These are phyloP conservation scores for Pelecanoides urinatrix DNA, from an alignment of 2,113 vertebrate genomes.

Conservation along the genomic window DNA sequence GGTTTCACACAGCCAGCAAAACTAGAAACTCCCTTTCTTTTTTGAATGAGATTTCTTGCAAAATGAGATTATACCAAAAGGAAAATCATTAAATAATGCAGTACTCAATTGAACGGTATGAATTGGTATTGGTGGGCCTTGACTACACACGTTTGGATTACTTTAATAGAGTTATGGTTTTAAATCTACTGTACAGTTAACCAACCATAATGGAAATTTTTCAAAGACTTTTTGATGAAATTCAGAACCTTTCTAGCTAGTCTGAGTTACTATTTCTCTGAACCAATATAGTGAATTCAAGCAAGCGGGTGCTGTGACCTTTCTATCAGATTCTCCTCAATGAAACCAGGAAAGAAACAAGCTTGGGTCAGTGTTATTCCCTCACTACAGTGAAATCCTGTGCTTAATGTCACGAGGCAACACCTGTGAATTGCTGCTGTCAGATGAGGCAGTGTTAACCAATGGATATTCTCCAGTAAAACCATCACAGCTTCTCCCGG, in stretches of 20 bases:
- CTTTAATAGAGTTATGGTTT: neutral
- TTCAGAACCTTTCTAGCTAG: neutral
- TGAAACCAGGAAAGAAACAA: neutral
- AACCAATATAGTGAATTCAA: neutral
- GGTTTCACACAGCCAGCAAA: neutral
- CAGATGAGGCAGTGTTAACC: neutral
- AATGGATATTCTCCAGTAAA: neutral
- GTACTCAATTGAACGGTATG: neutral
- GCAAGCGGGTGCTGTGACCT: neutral
- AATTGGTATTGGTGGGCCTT: neutral
- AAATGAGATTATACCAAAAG: neutral
- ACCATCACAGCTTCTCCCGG: neutral
- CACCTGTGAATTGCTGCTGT: neutral
- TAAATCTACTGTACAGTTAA: neutral
- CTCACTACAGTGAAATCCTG: neutral
- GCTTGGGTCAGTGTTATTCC: neutral
- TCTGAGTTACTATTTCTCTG: neutral
- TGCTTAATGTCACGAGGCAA: fast-evolving
- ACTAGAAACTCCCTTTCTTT: neutral
- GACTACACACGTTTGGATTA: neutral
- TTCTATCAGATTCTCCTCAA: neutral
- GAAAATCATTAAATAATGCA: neutral
- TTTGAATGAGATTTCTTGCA: neutral
- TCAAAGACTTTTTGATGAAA: neutral
- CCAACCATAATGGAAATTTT: neutral